phyloP scores from a whole-genome alignment of 2,797 vertebrate species.

The Chiloscyllium punctatum region DNA sequence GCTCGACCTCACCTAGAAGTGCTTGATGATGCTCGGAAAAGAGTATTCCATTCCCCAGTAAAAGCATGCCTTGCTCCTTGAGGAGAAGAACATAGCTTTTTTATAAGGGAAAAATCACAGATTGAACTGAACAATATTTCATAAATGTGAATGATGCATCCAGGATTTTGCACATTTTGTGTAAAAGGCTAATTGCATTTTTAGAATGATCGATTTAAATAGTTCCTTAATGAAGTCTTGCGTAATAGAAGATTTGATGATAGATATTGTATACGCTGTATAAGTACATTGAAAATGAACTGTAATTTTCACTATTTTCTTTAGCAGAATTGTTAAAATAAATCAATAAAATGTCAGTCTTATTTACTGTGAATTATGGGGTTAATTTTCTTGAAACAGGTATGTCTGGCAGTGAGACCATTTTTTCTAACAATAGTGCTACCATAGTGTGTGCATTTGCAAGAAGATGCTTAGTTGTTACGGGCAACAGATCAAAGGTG shows the following conservation, averaged over 20 bases:
- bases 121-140: not conserved
- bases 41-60: not conserved
- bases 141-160: not conserved
- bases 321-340: not conserved
- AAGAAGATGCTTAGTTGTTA: not conserved
- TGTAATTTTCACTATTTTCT: not conserved
- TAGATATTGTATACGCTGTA: not conserved
- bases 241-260: not conserved
- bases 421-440: not conserved
- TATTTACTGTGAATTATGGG: not conserved
- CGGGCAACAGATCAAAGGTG: not conserved
- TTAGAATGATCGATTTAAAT: not conserved
- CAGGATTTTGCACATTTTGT: not conserved
- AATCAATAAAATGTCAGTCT: not conserved
- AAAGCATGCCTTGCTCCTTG: not conserved
- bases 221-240: not conserved
- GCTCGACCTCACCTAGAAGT: not conserved
- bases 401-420: not conserved
- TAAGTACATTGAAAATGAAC: not conserved
- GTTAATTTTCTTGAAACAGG: not conserved
- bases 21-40: not conserved
- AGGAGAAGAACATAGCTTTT: not conserved
- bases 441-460: not conserved
- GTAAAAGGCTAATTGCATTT: not conserved
- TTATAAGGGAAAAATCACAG: not conserved